Conservation (phyloP, 2,797 vertebrate species). For the Loriculus beryllinus region DNA sequence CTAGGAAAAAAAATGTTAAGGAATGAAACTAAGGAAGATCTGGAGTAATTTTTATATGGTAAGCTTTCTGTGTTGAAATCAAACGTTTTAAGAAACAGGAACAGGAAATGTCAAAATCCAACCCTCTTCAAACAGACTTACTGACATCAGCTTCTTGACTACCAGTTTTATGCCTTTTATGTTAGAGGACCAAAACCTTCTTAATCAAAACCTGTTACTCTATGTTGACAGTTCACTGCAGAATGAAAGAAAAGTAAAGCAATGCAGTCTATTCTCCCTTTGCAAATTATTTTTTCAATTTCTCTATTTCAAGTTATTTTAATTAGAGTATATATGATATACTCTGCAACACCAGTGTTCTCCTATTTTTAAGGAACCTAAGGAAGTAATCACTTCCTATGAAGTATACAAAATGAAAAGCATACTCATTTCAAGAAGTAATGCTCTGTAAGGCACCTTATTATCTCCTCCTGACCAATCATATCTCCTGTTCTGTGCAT, state of each 20-base stretch:
- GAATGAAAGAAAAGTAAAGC: background rate
- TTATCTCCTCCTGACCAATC: background rate
- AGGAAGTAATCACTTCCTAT: background rate
- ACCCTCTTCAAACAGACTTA: background rate
- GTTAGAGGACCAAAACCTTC: background rate
- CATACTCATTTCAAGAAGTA: background rate
- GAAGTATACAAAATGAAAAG: background rate
- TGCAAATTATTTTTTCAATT: background rate
- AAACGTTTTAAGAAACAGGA: background rate
- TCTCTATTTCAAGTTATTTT: background rate
- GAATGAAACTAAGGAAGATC: background rate
- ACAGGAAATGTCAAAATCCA: background rate
- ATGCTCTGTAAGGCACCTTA: background rate
- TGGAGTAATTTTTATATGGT: background rate
- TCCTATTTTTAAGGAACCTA: background rate
- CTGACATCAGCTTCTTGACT: background rate
- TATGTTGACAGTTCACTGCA: background rate
- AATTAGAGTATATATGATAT: background rate
- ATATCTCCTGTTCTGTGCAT: rapidly evolving
- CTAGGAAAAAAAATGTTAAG: background rate
- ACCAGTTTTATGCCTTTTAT: background rate
- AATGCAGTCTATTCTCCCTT: background rate
- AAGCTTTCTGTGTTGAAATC: background rate
- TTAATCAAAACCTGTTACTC: background rate
- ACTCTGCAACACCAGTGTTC: background rate